Conservation (phyloP, 2,888 invertebrate genomes). For the Caenorhabditis uteleia region DNA sequence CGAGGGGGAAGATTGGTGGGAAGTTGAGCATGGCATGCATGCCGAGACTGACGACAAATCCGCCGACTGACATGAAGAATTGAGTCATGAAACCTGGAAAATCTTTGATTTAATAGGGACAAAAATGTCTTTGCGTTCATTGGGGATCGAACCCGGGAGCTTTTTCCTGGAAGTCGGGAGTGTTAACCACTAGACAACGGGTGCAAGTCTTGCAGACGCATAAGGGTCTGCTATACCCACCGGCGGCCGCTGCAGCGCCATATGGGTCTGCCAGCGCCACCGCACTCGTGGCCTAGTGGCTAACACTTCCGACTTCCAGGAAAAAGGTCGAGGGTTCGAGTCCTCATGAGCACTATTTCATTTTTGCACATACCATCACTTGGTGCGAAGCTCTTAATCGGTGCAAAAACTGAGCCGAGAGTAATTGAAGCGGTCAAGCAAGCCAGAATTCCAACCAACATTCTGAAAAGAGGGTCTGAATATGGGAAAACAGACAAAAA, state of each 20-base stretch:
- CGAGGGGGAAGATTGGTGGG: constrained; percentile 71
- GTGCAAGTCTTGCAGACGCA: too few species aligned
- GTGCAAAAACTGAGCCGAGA: constrained; percentile 72
- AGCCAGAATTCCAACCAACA: constrained; percentile 67
- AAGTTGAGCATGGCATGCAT: constrained; percentile 68
- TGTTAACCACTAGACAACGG: too few species aligned
- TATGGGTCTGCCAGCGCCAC: too few species aligned
- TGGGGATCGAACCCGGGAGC: too few species aligned
- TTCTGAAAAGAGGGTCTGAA: constrained; percentile 3
- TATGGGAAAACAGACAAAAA: too few species aligned
- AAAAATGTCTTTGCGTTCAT: constrained; percentile 1
- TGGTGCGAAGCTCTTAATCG: constrained; percentile 70
- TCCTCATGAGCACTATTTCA: not conserved
- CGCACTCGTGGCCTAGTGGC: too few species aligned
- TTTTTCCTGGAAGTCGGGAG: too few species aligned
- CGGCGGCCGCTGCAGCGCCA: too few species aligned
- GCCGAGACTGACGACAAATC: constrained; percentile 69
- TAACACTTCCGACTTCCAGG: too few species aligned
- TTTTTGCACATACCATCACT: constrained; percentile 48
- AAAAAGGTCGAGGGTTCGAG: not conserved
- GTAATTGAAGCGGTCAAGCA: constrained; percentile 70
- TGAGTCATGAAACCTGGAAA: constrained; percentile 72
- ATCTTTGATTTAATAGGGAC: not conserved
- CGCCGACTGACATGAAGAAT: constrained; percentile 71
- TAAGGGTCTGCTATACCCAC: too few species aligned